Conservation (phyloP, 2,888 invertebrate species). For the Epsilonema sp. region DNA sequence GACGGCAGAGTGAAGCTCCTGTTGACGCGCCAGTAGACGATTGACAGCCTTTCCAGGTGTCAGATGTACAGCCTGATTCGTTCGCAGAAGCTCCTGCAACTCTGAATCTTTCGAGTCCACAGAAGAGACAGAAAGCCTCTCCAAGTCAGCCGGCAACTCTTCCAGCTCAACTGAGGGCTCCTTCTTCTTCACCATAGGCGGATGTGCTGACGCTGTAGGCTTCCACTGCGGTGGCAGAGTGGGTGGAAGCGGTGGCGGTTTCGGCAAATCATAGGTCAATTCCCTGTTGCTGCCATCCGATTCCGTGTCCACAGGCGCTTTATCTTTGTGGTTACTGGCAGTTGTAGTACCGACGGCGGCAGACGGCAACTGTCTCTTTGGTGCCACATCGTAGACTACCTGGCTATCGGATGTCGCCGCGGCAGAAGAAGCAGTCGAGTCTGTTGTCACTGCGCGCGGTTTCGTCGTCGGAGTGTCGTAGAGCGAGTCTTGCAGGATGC, state of each 20-base stretch:
- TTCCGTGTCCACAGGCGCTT: background rate
- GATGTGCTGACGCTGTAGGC: too few relatives aligned
- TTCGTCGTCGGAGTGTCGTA: too few relatives aligned
- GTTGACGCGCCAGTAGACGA: background rate
- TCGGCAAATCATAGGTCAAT: too few relatives aligned
- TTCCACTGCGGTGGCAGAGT: too few relatives aligned
- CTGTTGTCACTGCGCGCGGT: too few relatives aligned
- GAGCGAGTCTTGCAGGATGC: too few relatives aligned
- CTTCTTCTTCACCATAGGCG: too few relatives aligned
- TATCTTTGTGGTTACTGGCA: background rate
- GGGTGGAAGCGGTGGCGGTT: too few relatives aligned
- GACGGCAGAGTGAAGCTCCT: background rate
- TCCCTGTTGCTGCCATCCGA: background rate
- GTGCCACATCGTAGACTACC: background rate
- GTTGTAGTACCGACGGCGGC: background rate
- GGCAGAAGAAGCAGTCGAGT: too few relatives aligned
- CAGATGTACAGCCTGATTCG: background rate
- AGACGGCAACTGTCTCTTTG: background rate
- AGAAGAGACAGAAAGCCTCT: background rate
- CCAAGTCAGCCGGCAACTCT: background rate
- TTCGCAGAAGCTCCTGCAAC: background rate
- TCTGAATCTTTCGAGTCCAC: background rate
- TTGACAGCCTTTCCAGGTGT: background rate
- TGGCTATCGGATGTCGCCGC: background rate
- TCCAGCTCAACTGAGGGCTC: too few relatives aligned